These are phyloP conservation scores for Oncorhynchus kisutch DNA, from an alignment of 2,113 vertebrate genomes.

Conservation along the genomic window DNA sequence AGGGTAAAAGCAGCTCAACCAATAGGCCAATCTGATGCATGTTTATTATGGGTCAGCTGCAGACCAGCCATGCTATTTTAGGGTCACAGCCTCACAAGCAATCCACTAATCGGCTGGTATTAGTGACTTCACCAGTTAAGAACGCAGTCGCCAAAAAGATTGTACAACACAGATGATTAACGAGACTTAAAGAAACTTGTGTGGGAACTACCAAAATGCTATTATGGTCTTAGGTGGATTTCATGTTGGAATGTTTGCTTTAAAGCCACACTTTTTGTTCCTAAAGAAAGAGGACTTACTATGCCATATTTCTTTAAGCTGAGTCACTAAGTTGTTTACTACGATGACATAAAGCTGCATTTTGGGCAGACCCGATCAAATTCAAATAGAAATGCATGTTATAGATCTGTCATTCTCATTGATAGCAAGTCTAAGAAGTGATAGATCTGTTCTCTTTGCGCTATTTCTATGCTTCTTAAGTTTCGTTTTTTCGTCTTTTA, in stretches of 20 bases:
- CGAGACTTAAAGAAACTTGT: constrained; percentile 58
- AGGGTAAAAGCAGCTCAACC: not conserved
- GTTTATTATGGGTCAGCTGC: constrained; percentile 41
- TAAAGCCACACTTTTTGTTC: constrained; percentile 27
- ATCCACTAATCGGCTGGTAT: constrained; percentile 59
- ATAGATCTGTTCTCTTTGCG: too few relatives aligned
- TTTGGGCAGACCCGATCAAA: too few relatives aligned
- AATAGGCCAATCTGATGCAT: constrained; percentile 3
- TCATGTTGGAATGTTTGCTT: constrained; percentile 50
- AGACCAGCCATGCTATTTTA: constrained; percentile 15
- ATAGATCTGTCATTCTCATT: too few relatives aligned
- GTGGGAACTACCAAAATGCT: constrained; percentile 51
- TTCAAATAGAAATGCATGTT: not conserved
- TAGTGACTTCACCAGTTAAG: constrained; percentile 67
- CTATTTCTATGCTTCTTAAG: too few relatives aligned
- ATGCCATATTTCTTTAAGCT: not conserved
- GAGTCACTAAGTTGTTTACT: not conserved
- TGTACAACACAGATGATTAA: constrained; percentile 60
- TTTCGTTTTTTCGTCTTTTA: too few relatives aligned
- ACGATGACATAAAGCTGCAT: not conserved
- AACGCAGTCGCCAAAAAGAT: constrained; percentile 47
- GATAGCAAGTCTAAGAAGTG: too few relatives aligned
- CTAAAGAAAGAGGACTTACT: not conserved
- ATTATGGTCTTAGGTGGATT: constrained; percentile 58
- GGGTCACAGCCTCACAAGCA: constrained; percentile 51